phyloP scores from a whole-genome alignment of 2,888 invertebrate species.

The Molanna angustata region DNA sequence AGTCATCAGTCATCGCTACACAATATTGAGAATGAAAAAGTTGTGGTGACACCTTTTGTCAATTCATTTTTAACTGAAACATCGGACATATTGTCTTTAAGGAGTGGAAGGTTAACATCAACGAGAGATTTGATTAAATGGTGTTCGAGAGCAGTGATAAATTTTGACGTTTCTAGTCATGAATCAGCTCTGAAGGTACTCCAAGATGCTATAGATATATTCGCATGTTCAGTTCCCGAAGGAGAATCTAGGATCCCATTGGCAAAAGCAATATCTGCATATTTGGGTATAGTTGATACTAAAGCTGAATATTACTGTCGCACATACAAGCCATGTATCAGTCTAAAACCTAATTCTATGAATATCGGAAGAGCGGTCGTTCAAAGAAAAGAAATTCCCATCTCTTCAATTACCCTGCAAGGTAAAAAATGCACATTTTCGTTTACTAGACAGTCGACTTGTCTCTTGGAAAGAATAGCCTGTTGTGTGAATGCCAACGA shows the following conservation, averaged over 20 bases:
- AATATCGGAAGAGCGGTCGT: constrained; percentile 70
- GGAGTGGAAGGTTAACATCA: constrained; percentile 66
- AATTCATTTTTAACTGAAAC: constrained; percentile 22
- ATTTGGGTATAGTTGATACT: constrained; percentile 76
- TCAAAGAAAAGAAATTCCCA: constrained; percentile 44
- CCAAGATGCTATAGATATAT: constrained; percentile 89
- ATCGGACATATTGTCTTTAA: constrained; percentile 39
- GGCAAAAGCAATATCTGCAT: constrained; percentile 72
- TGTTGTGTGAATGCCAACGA: constrained; percentile 81
- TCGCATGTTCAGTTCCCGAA: constrained; percentile 76
- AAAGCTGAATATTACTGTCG: constrained; percentile 79
- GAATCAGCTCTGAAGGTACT: constrained; percentile 69
- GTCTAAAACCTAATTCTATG: constrained; percentile 56
- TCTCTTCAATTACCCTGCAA: constrained; percentile 45
- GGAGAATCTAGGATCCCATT: constrained; percentile 62
- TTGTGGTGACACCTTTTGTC: constrained; percentile 26
- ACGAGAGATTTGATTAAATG: constrained; percentile 91
- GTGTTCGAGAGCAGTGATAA: constrained; percentile 74
- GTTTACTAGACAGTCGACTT: constrained; percentile 77
- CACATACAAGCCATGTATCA: constrained; percentile 75
- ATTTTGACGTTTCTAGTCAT: constrained; percentile 71
- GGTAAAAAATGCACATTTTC: constrained; percentile 64
- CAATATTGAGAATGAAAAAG: constrained; percentile 44
- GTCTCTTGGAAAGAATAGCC: constrained; percentile 83
- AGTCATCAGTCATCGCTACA: constrained; percentile 56